Base-by-base conservation (phyloP, 2,888 invertebrate species). In the Melanophora roralis region DNA sequence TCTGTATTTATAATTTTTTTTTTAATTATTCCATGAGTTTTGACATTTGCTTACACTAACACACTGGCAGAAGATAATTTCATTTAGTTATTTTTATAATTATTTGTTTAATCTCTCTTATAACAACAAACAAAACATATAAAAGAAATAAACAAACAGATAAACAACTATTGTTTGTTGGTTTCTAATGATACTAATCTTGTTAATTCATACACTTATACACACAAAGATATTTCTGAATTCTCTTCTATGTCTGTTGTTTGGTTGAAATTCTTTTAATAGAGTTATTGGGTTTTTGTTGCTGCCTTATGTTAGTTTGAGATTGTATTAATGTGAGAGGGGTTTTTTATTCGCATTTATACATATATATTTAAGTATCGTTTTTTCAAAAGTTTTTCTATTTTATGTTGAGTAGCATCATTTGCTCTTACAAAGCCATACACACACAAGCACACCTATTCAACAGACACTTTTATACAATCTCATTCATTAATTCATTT, bases 101-200 rank as follows among this genome's bases (percentile, higher is more conserved):
- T 21, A 57, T 47, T 27, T 57, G 34, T n/a, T n/a, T 49, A 49
- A 65, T 47, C 38, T 47, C 36, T 55, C 27, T 47, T n/a, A n/a
- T n/a, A 40, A 57, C 7, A 57, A 19, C 49, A 64, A 27, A 6
- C 27, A 27, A 27, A 27, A 6, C 27, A 27, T 5, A 27, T 6
- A 27, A 27, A 27, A n/a, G n/a, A n/a, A n/a, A n/a, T n/a, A n/a
- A 21, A 23, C 49, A 64, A 38, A 64, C 38, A 69, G 59, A 53
- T 40, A 69, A 76, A 49, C 62, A 55, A 34, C 55, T 57, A 47
- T 49, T 76, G 55, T 69, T 5, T 49, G 45, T 55, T 62, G 55
- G 23, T 47, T 73, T 53, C 40, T 78, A 78, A 73, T 62, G 78
- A 78, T 67, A 32, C 60, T 73, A 67, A 72, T 73, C 78, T 78